Base-by-base conservation (phyloP, 2,797 vertebrate genomes). In the Cossypha dichroa region DNA sequence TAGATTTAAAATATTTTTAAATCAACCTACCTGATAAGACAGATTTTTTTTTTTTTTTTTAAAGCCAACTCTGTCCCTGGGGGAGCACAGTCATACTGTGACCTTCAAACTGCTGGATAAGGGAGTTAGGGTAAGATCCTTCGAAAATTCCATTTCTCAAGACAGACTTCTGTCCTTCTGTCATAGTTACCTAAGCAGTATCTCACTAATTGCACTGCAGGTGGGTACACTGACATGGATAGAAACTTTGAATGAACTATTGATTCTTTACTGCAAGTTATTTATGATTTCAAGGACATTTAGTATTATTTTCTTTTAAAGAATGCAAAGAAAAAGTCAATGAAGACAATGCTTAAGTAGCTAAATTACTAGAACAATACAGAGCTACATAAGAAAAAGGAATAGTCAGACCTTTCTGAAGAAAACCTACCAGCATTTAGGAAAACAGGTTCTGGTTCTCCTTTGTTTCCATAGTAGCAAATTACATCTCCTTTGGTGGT, bases 401-500 rank as follows among this genome's bases (percentile, higher is more conserved):
- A 83, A 74, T 36, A 87, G 13, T 80, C 70, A 31, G 56, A 78
- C 14, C 18, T 78, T 70, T 45, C 75, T 63, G n/a, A 83, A 67
- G 41, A 45, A 83, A 97, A 94, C 98, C 96, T 96, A 99, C 99
- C 99, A 98, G 99, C 98, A 89, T 98, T 98, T 93, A 99, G 97
- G 97, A 91, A 97, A 83, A 99, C 92, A 80, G 99, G 99, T 94
- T 99, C 98, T 34, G 98, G 94, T 68, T 98, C 98, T 97, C 99
- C 99, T 97, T 98, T 99, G 98, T 99, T 99, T 98, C 99, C 99
- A 98, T 99, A 99, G 99, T 99, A 99, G 98, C 99, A 99, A 98
- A 99, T 92, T 58, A 97, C 98, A 95, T 99, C 99, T 98, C 98
- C 99, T 97, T 98, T 99, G 96, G 98, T 96, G 96, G 98, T 99